These are phyloP conservation scores for Leptobrachium leishanense DNA, from an alignment of 2,113 vertebrate species.

Conservation along the genomic window DNA sequence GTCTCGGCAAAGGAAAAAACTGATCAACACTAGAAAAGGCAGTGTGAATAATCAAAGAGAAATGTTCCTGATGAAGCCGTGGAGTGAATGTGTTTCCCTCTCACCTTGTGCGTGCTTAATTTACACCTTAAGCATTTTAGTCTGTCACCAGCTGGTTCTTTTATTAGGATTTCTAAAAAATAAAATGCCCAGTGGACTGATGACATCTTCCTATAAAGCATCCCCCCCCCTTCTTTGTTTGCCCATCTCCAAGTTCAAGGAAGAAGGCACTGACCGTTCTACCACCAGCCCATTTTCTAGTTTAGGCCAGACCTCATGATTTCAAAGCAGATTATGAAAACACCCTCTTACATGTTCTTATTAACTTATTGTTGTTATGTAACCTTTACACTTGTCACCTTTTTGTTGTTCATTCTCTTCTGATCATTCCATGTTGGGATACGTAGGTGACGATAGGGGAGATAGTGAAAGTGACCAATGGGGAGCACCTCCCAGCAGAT, in stretches of 20 bases:
- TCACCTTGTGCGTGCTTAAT: neutral
- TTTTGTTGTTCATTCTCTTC: conserved; percentile 57
- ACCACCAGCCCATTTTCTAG: neutral
- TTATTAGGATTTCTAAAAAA: neutral
- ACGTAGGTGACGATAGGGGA: conserved; percentile 95
- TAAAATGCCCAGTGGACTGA: neutral
- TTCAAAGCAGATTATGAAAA: conserved; percentile 82
- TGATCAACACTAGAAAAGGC: too few species aligned
- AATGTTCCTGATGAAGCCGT: neutral
- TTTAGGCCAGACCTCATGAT: conserved; percentile 52
- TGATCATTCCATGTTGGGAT: conserved; percentile 81
- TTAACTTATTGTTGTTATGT: conserved; percentile 77
- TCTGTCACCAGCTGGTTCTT: neutral
- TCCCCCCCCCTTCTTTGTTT: too few species aligned
- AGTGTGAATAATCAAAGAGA: too few species aligned
- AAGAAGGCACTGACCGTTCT: neutral
- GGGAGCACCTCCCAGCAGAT: conserved; percentile 97
- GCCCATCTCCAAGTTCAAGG: too few species aligned
- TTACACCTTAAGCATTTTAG: conserved; percentile 33
- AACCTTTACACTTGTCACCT: conserved; percentile 71
- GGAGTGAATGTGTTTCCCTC: neutral
- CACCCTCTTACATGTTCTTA: conserved; percentile 61
- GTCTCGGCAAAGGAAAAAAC: neutral
- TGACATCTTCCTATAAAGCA: too few species aligned
- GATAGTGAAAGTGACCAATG: conserved; percentile 96